These are phyloP conservation scores for Polyommatus iphigenia DNA, from an alignment of 2,888 invertebrate genomes.

Conservation along the genomic window DNA sequence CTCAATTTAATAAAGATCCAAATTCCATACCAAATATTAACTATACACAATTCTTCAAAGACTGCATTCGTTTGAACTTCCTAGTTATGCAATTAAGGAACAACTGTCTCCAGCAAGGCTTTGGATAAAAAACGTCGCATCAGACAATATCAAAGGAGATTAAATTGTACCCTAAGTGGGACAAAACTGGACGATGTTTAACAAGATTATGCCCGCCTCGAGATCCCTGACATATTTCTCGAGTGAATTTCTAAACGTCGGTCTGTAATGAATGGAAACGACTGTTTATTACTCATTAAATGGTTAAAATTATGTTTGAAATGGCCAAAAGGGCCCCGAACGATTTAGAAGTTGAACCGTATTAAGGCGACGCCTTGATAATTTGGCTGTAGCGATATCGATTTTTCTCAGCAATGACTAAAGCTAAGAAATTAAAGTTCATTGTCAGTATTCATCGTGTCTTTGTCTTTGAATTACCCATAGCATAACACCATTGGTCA, in stretches of 20 bases:
- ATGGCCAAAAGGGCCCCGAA: neutral
- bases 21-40: too few relatives aligned
- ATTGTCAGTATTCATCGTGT: too few relatives aligned
- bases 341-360: neutral
- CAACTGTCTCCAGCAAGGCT: neutral
- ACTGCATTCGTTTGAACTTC: neutral
- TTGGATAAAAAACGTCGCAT: neutral
- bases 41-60: neutral
- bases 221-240: neutral
- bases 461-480: too few relatives aligned
- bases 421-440: too few relatives aligned
- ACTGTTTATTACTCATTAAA: neutral
- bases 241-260: neutral
- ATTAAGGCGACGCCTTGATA: too few relatives aligned
- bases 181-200: slow-evolving; percentile 14
- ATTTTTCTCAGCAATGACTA: too few relatives aligned
- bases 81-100: slow-evolving; percentile 6
- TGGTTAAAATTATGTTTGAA: too few relatives aligned
- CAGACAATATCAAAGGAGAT: slow-evolving; percentile 6
- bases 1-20: too few relatives aligned
- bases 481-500: too few relatives aligned
- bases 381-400: too few relatives aligned
- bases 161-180: slow-evolving; percentile 4
- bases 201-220: slow-evolving; percentile 3
- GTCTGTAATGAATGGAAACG: neutral